A percentile compares a stretch with the other conserved stretches of the same genome.
These are phyloP conservation scores for Leucopsar rothschildi DNA, from an alignment of 2,113 vertebrate species.

Conservation along the genomic window DNA sequence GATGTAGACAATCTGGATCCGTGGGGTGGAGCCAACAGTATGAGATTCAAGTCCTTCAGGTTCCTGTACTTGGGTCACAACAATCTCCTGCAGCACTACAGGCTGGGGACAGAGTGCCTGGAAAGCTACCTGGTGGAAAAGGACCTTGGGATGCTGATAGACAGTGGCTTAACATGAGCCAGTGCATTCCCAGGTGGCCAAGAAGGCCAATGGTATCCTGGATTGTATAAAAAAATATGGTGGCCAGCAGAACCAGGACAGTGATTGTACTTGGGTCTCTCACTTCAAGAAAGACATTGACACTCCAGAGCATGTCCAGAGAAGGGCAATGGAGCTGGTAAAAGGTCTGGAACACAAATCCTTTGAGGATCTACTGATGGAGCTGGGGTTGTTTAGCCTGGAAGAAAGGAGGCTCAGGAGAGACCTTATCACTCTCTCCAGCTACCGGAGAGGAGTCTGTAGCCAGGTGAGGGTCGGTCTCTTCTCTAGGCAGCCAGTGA, in stretches of 20 bases:
- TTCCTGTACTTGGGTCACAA: not conserved
- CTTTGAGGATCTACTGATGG: not conserved
- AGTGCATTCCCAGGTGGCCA: not conserved
- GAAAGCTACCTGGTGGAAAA: not conserved
- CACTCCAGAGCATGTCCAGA: rapidly evolving
- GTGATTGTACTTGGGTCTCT: not conserved
- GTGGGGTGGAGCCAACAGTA: too few relatives aligned
- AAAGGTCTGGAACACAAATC: not conserved
- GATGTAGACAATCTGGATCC: not conserved
- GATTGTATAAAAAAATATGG: not conserved
- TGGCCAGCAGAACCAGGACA: not conserved
- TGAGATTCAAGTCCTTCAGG: not conserved
- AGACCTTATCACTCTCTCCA: not conserved
- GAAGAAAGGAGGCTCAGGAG: not conserved
- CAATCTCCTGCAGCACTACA: not conserved
- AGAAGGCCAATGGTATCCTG: not conserved
- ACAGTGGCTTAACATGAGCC: not conserved
- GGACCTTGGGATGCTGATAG: not conserved
- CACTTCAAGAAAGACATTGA: not conserved
- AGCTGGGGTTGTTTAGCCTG: not conserved
- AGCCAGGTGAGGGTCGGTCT: not conserved
- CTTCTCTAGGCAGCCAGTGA: not conserved
- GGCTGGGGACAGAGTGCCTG: not conserved
- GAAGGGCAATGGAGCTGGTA: not conserved
- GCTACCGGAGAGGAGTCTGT: not conserved